phyloP scores from a whole-genome alignment of 2,113 vertebrate genomes.

The Myocastor coypus region DNA sequence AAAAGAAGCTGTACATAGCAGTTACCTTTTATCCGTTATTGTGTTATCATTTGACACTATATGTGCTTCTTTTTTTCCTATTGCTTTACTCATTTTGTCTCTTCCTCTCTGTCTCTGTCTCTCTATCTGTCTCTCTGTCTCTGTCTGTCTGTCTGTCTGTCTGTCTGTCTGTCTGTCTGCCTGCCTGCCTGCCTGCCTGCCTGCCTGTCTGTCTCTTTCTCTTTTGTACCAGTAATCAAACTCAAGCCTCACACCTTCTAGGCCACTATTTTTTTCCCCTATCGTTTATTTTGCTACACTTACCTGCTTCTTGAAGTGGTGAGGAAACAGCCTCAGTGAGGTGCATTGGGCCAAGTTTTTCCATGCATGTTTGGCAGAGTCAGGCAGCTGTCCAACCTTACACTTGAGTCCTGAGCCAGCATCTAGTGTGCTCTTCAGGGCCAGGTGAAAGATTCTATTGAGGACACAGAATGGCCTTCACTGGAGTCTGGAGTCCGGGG shows the following conservation, averaged over 20 bases:
- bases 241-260: too few relatives aligned
- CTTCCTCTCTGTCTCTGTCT: too few relatives aligned
- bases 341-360: neutral
- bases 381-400: neutral
- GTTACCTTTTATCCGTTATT: neutral
- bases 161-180: too few relatives aligned
- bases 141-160: too few relatives aligned
- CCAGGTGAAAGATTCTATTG: neutral
- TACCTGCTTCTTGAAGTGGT: neutral
- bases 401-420: neutral
- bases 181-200: too few relatives aligned
- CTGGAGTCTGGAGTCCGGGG: neutral
- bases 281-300: neutral
- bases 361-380: neutral
- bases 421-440: neutral
- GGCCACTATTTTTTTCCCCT: neutral
- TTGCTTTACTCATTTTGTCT: neutral
- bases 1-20: neutral
- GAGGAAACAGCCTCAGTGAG: neutral
- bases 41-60: neutral
- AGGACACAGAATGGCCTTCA: neutral
- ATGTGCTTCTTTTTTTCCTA: neutral
- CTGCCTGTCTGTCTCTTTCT: too few relatives aligned
- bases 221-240: too few relatives aligned
- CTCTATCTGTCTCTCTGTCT: too few relatives aligned